Base-by-base conservation (phyloP, 2,888 invertebrate genomes). In the Ormyrus thymus region DNA sequence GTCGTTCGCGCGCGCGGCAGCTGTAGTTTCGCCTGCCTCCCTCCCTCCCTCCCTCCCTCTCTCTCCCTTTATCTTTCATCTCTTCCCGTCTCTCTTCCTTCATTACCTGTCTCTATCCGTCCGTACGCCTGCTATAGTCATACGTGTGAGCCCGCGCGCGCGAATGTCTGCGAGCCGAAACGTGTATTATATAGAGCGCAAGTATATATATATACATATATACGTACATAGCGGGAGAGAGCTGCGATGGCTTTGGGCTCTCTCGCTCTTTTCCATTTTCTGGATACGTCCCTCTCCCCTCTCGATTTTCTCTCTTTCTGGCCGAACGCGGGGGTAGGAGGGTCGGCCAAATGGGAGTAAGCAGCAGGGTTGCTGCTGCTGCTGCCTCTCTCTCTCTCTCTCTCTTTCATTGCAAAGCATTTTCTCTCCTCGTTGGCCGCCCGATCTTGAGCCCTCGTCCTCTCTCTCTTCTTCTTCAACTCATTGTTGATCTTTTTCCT, bases 1-100 rank as follows among this genome's bases (percentile, higher is more conserved):
- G 75, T 81, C 79, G 81, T 61, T 78, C 82, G 78, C 65, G 74
- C 82, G 78, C 65, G 74, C 65, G 69, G 53, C 65, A 79, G 77
- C 75, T 82, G 59, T 58, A 51, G 51, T 62, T 71, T 72, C 66
- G 45, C 58, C 59, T 71, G 71, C 73, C 66, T 58, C 53, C 78
- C 75, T 59, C 87, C 88, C 91, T 90, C 90, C 91, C 91, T 66
- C 77, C n/a, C 43, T 2, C 29, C 29, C 29, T 1, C 58, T 53
- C 91, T 90, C 91, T 90, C 90, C 91, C 91, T 91, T 91, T 91
- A 91, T 91, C 58, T 91, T 91, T 92, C 91, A 91, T 29, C 9
- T 56, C 56, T 68, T 62, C 61, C 59, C 43, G 51, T 48, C 73
- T 45, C 68, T 66, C 68, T 68, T 56, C 73, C 73, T 78, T 78